Evolutionary conservation across 53 echinoderm and acorn worm species (phyloP), one percentile per base, ranked within the genome.

Genomic region (Antedon mediterranea): DNA sequence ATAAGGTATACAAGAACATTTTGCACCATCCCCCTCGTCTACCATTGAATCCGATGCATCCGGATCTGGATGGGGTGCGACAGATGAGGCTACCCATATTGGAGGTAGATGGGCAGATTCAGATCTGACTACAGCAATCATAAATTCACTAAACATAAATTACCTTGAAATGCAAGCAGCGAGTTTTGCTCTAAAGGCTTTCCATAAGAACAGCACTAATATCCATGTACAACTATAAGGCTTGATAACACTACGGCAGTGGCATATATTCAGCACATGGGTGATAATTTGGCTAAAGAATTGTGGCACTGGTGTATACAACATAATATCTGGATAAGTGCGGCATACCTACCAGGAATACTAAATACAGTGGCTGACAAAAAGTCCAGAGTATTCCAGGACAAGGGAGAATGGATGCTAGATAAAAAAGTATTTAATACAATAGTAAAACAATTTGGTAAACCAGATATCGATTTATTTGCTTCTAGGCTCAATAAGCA

Each of bases 21-120:
- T 20, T 20, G 3, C 29, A 79, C 13, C 31, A 57, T 41, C 74
- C 29, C 80, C 78, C 31, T 26, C 43, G 23, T 2, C 79, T 57
- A 41, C 30, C 23, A 75, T 87, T 11, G 32, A 74, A 43, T 76
- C 79, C 41, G 82, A 87, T 90, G 84, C 90, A 7, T 87, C 87
- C 34, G 76, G 79, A 32, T 31, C 43, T 8, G 90, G 90, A 0
- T 90, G 90, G 85, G 85, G 90, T 15, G 90, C 84, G 33, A 31
- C 32, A 30, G 30, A 20, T 20, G 75, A 75, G 11, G 18, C 30
- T 31, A 28, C 6, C 30, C 20, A 30, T 30, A 74, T 31, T 42
- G 86, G 81, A 26, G 86, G 78, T 0, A 82, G 78, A 71, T 85
- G 85, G 85, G 78, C 82, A 8, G 32, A n/a, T n/a, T n/a, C n/a